Evolutionary conservation across 2,888 invertebrate genomes (phyloP).

Genomic region (Drosophila atripex): DNA sequence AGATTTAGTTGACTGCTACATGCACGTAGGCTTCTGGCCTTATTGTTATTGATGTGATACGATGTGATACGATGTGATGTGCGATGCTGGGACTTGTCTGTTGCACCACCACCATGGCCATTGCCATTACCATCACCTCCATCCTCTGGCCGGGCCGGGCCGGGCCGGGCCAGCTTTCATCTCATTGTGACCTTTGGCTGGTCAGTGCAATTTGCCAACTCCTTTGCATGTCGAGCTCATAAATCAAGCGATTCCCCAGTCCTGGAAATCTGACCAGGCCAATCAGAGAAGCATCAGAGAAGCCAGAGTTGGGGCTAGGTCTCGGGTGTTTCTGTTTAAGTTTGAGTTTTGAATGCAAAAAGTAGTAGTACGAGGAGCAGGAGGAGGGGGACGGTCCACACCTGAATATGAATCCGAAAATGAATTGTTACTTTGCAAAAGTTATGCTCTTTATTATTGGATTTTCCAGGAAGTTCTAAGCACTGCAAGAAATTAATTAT

Average conservation of each 20-base stretch:
- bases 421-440: constrained; percentile 1
- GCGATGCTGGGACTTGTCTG: constrained; percentile 3
- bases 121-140: no score
- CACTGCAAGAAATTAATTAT: neutral
- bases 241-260: neutral
- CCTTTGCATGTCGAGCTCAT: constrained; percentile 1
- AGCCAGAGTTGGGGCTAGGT: neutral
- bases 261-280: neutral
- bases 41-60: constrained; percentile 36
- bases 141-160: neutral
- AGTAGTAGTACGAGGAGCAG: no score
- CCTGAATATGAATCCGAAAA: constrained; percentile 7
- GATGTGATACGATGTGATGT: constrained; percentile 19
- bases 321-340: neutral
- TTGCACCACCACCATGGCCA: neutral
- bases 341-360: neutral
- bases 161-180: neutral
- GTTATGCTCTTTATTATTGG: neutral
- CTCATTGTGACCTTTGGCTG: constrained; percentile 1
- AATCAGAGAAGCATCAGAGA: neutral
- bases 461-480: neutral
- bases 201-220: constrained; percentile 6
- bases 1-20: constrained; percentile 24
- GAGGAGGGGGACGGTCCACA: neutral
- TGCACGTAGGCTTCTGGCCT: constrained; percentile 21